Base-by-base conservation (phyloP, 2,888 invertebrate species). In the Elegia similella region DNA sequence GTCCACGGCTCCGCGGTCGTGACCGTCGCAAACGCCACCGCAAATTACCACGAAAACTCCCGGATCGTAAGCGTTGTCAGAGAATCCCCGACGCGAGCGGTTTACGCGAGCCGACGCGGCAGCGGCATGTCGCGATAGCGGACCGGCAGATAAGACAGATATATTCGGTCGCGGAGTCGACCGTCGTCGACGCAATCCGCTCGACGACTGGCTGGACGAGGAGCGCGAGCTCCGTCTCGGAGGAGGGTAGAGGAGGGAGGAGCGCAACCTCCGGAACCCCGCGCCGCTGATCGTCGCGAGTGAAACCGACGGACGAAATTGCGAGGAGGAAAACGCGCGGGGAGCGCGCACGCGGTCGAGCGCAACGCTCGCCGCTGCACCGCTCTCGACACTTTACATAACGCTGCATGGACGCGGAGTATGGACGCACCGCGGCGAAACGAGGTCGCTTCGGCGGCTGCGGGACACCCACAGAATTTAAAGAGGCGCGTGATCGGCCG, bases 181-280 rank as follows among this genome's bases (percentile, higher is more conserved):
- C 84, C 82, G 82, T 74, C 83, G 86, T 74, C 87, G 87, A 84
- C 80, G 85, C 85, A 82, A 82, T 83, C 74, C 82, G 87, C 86
- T 84, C 89, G 88, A 87, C 88, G 88, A 88, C 88, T 88, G 87
- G 69, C 88, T 88, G 87, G 69, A 67, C 66, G 66, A 68, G 62
- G 75, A 64, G 69, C 70, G 76, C 23, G 23, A 23, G 70, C 76
- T 75, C 73, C 66, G 75, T 73, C 76, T 73, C 70, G 73, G 78
- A 75, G 77, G 81, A 79, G 73, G 75, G 78, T 69, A 68, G 76
- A 70, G 80, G 81, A 72, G 80, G 84, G 86, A 82, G 85, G 82
- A 77, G 77, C 75, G 81, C 86, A 84, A 85, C 86, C 86, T 85
- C 86, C 85, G 84, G 78, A 78, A 72, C 82, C 84, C 82, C 82